A percentile compares a stretch with the other conserved stretches of the same genome.
phyloP scores from a whole-genome alignment of 92 coral and sea anemone species.

The Epizoanthus stellaris region DNA sequence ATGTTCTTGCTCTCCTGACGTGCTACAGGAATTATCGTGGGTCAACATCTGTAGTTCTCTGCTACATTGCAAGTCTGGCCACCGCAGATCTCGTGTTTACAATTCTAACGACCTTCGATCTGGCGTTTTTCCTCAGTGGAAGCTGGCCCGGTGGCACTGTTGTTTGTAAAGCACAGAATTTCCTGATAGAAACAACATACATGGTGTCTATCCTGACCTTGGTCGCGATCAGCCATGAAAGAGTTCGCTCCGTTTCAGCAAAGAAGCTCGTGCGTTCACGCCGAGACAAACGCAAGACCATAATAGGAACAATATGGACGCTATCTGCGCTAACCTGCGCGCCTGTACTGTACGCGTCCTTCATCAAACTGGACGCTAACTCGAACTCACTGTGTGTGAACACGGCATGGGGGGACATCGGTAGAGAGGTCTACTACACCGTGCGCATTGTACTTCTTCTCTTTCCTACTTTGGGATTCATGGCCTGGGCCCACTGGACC shows the following conservation, averaged over 20 bases:
- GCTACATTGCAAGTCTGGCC: constrained; percentile 35
- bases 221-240: constrained; percentile 36
- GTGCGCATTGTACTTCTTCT: not conserved
- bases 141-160: constrained; percentile 32
- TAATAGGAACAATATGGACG: constrained; percentile 12
- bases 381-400: constrained; percentile 14
- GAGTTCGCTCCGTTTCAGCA: constrained; percentile 30
- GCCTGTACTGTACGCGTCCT: constrained; percentile 20
- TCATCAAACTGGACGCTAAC: constrained; percentile 7
- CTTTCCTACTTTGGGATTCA: constrained; percentile 10
- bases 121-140: constrained; percentile 32
- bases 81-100: constrained; percentile 40
- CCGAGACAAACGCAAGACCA: constrained; percentile 26
- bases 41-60: constrained; percentile 30
- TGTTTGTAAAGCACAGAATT: constrained; percentile 38
- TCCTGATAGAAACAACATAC: constrained; percentile 33
- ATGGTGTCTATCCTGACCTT: constrained; percentile 37
- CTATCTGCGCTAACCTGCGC: constrained; percentile 18
- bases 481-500: constrained; percentile 35
- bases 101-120: constrained; percentile 30
- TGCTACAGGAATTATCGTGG: constrained; percentile 37
- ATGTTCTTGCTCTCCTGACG: constrained; percentile 10
- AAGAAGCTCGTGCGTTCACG: constrained; percentile 36
- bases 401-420: constrained; percentile 38
- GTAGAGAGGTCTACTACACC: constrained; percentile 34